Evolutionary conservation across 1,140 invertebrate genomes (phyloP).

Genomic region (Diabrotica undecimpunctata): DNA sequence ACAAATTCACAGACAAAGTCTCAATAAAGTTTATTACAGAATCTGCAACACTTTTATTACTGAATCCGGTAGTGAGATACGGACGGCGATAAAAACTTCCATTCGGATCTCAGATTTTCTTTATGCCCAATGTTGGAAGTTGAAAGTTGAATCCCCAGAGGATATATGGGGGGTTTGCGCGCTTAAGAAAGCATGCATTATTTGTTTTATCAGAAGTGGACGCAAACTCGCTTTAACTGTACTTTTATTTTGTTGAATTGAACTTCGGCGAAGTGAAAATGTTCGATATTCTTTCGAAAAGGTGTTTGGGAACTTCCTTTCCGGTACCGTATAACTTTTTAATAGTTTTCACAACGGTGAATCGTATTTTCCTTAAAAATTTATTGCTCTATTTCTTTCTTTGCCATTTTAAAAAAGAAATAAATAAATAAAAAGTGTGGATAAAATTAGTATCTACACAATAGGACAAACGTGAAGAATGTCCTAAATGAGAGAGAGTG

Average conservation of each 20-base stretch:
- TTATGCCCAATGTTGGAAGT: conserved; percentile 8
- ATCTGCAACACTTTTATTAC: conserved; percentile 12
- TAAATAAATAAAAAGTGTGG: too few species aligned
- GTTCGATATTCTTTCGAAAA: too few species aligned
- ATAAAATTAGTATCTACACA: too few species aligned
- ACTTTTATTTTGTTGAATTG: neutral
- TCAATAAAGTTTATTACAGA: conserved; percentile 8
- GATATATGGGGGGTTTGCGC: neutral
- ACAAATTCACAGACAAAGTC: conserved; percentile 1
- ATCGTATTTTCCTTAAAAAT: too few species aligned
- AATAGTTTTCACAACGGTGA: too few species aligned
- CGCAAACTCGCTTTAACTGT: conserved; percentile 2
- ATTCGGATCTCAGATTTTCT: conserved; percentile 8
- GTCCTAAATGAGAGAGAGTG: too few species aligned
- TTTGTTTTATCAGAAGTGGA: conserved; percentile 1
- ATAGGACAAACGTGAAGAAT: too few species aligned
- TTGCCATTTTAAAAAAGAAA: too few species aligned
- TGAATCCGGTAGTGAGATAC: conserved; percentile 5
- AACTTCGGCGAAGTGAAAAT: neutral
- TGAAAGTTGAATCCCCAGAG: neutral
- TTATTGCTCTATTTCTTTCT: too few species aligned
- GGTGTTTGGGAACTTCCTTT: too few species aligned
- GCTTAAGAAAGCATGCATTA: neutral
- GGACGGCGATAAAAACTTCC: conserved; percentile 6
- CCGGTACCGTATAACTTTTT: too few species aligned